Conservation (phyloP, 2,888 invertebrate genomes). For the Apamea sordens region DNA sequence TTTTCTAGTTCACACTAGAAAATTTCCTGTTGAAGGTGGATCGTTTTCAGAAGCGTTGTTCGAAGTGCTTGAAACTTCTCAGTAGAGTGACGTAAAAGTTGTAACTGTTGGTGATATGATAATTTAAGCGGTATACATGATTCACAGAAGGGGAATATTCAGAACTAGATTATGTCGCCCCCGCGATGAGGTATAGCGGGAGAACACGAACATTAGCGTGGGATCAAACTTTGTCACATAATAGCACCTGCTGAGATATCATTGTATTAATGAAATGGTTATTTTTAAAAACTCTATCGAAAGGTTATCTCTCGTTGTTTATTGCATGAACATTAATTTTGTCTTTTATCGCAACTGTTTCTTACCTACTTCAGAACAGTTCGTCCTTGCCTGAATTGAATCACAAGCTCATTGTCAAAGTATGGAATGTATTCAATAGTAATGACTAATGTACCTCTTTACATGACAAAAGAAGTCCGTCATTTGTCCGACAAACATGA, state of each 20-base stretch:
- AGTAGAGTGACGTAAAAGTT: slow-evolving; percentile 6
- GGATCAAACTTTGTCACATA: slow-evolving; percentile 74
- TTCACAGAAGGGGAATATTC: slow-evolving; percentile 68
- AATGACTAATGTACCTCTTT: slow-evolving; percentile 81
- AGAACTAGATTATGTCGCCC: slow-evolving; percentile 74
- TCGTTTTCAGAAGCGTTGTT: not conserved
- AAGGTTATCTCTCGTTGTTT: slow-evolving; percentile 73
- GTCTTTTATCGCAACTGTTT: slow-evolving; percentile 56
- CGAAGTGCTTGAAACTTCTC: slow-evolving; percentile 11
- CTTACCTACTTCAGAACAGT: slow-evolving; percentile 53
- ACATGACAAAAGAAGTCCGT: slow-evolving; percentile 81
- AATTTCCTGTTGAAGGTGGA: not conserved
- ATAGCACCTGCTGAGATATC: slow-evolving; percentile 72
- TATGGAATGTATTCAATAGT: slow-evolving; percentile 74
- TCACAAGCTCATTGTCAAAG: slow-evolving; percentile 71
- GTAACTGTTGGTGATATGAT: slow-evolving; percentile 5
- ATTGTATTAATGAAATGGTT: slow-evolving; percentile 45
- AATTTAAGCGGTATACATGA: slow-evolving; percentile 52
- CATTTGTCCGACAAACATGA: slow-evolving; percentile 77
- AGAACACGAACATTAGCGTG: slow-evolving; percentile 76
- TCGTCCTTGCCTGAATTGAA: slow-evolving; percentile 69
- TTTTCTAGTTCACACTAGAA: not conserved
- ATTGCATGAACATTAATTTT: slow-evolving; percentile 56
- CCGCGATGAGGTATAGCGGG: slow-evolving; percentile 70
- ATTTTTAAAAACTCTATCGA: slow-evolving; percentile 67